phyloP scores from a whole-genome alignment of 2,113 vertebrate genomes.

The Tragelaphus scriptus region DNA sequence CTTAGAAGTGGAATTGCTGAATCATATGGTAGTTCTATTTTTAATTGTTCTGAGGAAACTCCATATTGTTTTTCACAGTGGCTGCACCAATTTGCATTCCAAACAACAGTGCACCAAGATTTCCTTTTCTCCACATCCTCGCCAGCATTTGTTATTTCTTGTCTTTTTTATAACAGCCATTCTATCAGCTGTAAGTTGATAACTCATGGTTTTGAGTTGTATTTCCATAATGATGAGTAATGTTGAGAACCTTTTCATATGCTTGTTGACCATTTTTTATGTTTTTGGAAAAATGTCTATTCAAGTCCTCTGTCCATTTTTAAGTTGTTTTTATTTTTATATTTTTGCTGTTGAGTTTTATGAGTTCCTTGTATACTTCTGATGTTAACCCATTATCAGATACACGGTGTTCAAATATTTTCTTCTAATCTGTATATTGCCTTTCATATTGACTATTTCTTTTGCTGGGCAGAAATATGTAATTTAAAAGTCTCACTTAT shows the following conservation, averaged over 20 bases:
- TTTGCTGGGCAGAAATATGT: background rate
- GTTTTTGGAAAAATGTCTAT: background rate
- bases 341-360: background rate
- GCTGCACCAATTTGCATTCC: too few relatives aligned
- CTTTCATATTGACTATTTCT: background rate
- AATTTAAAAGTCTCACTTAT: background rate
- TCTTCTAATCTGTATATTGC: background rate
- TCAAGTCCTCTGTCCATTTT: background rate
- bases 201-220: background rate
- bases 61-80: too few relatives aligned
- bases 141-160: too few relatives aligned
- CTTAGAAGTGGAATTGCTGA: background rate
- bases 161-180: too few relatives aligned
- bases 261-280: background rate
- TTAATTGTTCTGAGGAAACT: too few relatives aligned
- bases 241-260: background rate
- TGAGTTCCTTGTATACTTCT: background rate
- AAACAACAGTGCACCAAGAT: too few relatives aligned
- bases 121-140: too few relatives aligned
- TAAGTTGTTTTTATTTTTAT: background rate
- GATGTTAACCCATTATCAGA: background rate
- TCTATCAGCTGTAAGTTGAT: background rate
- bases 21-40: background rate
- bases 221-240: background rate
- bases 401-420: background rate